These are phyloP conservation scores for Rhadina sibilatrix DNA, from an alignment of 2,113 vertebrate species.

Conservation along the genomic window DNA sequence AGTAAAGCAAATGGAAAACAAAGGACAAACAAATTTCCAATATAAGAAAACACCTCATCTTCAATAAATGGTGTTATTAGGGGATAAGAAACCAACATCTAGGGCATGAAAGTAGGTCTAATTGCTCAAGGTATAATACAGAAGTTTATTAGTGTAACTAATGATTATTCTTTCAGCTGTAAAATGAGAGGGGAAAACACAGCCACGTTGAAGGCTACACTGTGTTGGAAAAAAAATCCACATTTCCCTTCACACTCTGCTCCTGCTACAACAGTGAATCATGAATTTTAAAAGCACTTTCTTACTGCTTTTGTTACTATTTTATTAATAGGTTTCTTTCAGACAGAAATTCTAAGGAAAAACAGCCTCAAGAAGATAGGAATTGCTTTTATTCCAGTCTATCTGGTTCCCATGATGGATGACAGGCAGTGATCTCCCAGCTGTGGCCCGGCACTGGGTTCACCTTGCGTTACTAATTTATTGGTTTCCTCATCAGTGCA, in stretches of 20 bases:
- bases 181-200: not conserved
- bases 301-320: not conserved
- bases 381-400: not conserved
- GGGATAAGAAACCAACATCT: not conserved
- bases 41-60: not conserved
- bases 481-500: not conserved
- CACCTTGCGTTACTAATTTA: not conserved
- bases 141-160: not conserved
- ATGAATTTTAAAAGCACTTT: not conserved
- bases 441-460: not conserved
- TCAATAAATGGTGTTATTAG: not conserved
- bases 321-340: not conserved
- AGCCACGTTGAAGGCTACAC: rapidly evolving
- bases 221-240: not conserved
- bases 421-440: not conserved
- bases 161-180: not conserved
- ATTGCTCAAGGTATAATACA: not conserved
- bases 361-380: not conserved
- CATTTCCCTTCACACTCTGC: not conserved
- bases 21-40: not conserved
- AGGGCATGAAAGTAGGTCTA: not conserved
- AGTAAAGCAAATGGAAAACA: not conserved
- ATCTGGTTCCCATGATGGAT: not conserved
- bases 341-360: not conserved
- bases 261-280: rapidly evolving